Conservation (phyloP, 2,113 vertebrate species). For the Bettongia penicillata region DNA sequence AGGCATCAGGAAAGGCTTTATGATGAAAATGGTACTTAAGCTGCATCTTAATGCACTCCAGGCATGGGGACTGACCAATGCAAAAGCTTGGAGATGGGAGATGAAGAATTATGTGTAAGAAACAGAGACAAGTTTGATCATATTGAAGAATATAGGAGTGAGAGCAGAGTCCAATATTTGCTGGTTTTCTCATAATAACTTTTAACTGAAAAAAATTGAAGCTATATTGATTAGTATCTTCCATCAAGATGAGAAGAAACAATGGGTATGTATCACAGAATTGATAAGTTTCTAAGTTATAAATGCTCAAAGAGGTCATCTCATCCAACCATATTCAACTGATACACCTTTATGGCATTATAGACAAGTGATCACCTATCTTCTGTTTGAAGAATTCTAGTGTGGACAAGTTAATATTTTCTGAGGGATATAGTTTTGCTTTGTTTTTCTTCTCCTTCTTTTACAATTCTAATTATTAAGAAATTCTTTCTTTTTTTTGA, state of each 20-base stretch:
- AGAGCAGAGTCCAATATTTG: background rate
- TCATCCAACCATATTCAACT: background rate
- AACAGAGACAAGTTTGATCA: background rate
- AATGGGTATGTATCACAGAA: background rate
- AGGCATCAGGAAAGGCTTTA: background rate
- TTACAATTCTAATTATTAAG: background rate
- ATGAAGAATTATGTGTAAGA: background rate
- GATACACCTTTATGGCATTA: background rate
- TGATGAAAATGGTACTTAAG: background rate
- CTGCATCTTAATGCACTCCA: background rate
- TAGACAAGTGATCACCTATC: background rate
- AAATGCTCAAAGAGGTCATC: background rate
- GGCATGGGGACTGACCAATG: background rate
- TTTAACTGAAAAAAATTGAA: background rate
- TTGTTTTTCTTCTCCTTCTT: too few species aligned
- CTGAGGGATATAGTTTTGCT: background rate
- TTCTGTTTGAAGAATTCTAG: background rate
- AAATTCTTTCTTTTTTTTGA: background rate
- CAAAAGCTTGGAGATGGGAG: background rate
- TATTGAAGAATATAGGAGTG: background rate
- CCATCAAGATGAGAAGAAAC: background rate
- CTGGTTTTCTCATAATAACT: background rate
- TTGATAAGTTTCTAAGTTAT: background rate
- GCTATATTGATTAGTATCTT: background rate
- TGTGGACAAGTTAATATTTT: background rate